phyloP scores from a whole-genome alignment of 2,113 vertebrate species.

The Nettapus auritus region DNA sequence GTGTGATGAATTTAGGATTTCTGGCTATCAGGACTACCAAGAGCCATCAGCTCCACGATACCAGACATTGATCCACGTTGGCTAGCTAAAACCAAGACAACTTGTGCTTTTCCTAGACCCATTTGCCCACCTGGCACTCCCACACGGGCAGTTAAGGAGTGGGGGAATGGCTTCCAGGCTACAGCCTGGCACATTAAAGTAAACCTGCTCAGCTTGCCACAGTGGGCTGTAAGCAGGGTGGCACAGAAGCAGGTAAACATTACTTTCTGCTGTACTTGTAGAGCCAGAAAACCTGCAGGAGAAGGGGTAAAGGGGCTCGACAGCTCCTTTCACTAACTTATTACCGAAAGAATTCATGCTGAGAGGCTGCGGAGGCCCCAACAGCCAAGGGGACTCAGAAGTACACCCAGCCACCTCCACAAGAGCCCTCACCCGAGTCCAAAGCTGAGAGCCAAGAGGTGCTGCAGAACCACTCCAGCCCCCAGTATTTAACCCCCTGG shows the following conservation, averaged over 20 bases:
- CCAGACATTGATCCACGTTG: too few relatives aligned
- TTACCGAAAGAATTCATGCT: neutral
- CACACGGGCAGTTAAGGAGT: neutral
- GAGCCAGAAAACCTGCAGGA: neutral
- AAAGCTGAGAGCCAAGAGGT: neutral
- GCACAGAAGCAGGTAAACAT: neutral
- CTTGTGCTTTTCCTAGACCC: neutral
- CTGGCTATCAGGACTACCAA: neutral
- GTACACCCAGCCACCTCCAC: neutral
- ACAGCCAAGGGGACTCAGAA: neutral
- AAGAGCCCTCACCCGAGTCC: neutral
- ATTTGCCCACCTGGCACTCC: neutral
- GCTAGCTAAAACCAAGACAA: neutral
- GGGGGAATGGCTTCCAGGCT: neutral
- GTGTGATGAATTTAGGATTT: neutral
- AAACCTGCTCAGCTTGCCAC: neutral
- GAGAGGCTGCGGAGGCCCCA: neutral
- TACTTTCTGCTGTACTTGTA: rapidly evolving
- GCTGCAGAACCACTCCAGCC: neutral
- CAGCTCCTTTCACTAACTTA: neutral
- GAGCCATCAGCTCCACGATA: neutral
- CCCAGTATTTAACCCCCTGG: neutral
- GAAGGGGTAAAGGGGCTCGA: neutral
- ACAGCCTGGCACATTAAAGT: neutral
- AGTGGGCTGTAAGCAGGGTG: neutral